Base-by-base conservation (phyloP, 2,888 invertebrate genomes). In the Caenorhabditis sp. region DNA sequence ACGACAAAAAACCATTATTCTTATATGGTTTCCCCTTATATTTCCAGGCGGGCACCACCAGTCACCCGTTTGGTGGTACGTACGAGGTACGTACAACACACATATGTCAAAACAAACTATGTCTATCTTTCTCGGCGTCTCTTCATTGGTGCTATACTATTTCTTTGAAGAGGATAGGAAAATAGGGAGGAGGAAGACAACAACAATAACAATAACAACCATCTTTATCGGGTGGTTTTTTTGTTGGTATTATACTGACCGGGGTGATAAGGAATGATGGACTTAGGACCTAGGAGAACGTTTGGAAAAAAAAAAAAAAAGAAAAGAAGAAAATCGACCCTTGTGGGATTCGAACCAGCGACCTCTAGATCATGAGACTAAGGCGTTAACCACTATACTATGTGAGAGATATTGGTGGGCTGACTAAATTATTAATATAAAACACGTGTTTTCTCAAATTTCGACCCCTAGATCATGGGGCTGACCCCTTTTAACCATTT, bases 1-100 rank as follows among this genome's bases (percentile, higher is more conserved):
- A n/a, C n/a, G n/a, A n/a, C n/a, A n/a, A n/a, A 79, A 62, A 21
- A 64, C 58, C 17, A 23, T 56, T 58, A n/a, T 66, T 57, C 43
- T 57, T 73, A 23, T 53, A 8, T 53, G n/a, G n/a, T 4, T 56
- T 8, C 26, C 17, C 17, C 2, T 26, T 17, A 12, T 17, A 26
- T 56, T 56, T 25, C 7, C 3, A 21, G 21, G 12, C 17, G 21
- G 57, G 43, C 20, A 31, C 26, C 26, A 63, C 57, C 17, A 21
- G 56, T 31, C 36, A 26, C 50, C 58, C n/a, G 58, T 17, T 1
- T 57, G 58, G 58, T 36, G 20, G 58, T 27, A 57, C 36, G 27
- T 27, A 36, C 27, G 49, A n/a, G 14, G 38, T 21, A 25, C 20
- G 17, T 5, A 50, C 14, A 50, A 50, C 4, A 53, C 23, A 53